Base-by-base conservation (phyloP, 2,797 vertebrate genomes). In the Anomalospiza imberbis region DNA sequence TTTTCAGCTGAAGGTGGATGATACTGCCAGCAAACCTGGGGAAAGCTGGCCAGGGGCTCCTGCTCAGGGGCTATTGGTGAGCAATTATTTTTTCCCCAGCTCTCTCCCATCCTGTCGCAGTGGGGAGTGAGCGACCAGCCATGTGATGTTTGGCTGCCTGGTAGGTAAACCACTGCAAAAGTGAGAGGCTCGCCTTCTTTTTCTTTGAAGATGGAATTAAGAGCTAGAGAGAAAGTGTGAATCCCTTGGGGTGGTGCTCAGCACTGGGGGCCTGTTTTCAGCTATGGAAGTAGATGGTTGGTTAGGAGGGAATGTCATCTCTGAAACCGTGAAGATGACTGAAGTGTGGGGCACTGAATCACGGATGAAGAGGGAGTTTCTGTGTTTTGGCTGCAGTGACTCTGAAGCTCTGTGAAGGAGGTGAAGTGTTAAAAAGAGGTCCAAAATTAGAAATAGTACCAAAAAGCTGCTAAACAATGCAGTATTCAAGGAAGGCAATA, bases 381-480 rank as follows among this genome's bases (percentile, higher is more conserved):
- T 88, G 10, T 79, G 32, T 29, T 88, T 63, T 63, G 13, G 24
- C 48, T 86, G n/a, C 45, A 57, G 34, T 44, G 53, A 76, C 48
- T 29, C 26, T 85, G 53, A 76, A 60, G 12, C 38, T 54, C 36
- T 75, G 63, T 76, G 62, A 51, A 84, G 75, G 36, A 66, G 18
- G 8, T 36, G 19, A 92, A 81, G 17, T 63, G 48, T 88, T 94
- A 82, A 89, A 88, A 73, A 58, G n/a, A 77, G 28, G 34, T 79
- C 53, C 83, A 68, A 91, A 94, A 61, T 10, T 24, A 87, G 34
- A 48, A 82, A 4, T 53, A 57, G 31, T 40, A 38, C 18, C 66
- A 67, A 68, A 74, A 77, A 72, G 38, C 74, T 91, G 57, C 60
- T 91, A 62, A 94, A 77, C 72, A 91, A 51, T 63, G 54, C 36